A percentile compares a stretch with the other conserved stretches of the same genome.
Evolutionary conservation across 2,888 invertebrate species (phyloP).

Genomic region (Drosophila birchii): DNA sequence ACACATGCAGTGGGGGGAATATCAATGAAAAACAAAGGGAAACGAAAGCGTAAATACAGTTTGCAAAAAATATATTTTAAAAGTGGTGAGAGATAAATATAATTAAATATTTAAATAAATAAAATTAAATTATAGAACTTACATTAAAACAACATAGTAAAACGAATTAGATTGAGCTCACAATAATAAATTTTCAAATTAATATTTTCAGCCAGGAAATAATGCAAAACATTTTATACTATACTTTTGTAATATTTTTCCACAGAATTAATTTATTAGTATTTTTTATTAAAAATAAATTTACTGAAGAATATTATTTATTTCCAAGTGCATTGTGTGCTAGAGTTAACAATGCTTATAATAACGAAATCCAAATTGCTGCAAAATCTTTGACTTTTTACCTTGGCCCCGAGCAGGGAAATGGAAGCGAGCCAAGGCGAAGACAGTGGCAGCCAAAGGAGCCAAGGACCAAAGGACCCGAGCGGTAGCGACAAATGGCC

Average conservation of each 20-base stretch:
- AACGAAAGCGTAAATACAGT: slow-evolving; percentile 2
- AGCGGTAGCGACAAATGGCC: slow-evolving; percentile 61
- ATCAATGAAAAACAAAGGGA: slow-evolving; percentile 36
- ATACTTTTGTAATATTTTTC: neutral
- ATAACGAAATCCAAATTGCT: slow-evolving; percentile 53
- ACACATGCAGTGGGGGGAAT: slow-evolving; percentile 23
- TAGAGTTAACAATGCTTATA: slow-evolving; percentile 51
- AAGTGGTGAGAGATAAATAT: neutral
- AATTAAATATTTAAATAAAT: neutral
- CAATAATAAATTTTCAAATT: too few species aligned
- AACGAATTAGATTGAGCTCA: neutral
- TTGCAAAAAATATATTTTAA: neutral
- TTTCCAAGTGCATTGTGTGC: neutral
- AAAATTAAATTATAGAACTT: neutral
- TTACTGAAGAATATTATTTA: too few species aligned
- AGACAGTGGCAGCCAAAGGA: slow-evolving; percentile 60
- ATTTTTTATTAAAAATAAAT: rapidly evolving
- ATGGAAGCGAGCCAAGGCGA: slow-evolving; percentile 8
- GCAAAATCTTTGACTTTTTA: slow-evolving; percentile 77
- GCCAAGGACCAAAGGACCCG: slow-evolving; percentile 52
- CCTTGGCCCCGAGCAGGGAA: slow-evolving; percentile 52
- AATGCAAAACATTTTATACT: neutral
- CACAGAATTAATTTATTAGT: too few species aligned
- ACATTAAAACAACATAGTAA: neutral
- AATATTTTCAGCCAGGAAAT: neutral